Percentiles rank a stretch among this genome's conserved stretches.
Conservation (phyloP, 2,113 vertebrate genomes). For the Labeo catla region DNA sequence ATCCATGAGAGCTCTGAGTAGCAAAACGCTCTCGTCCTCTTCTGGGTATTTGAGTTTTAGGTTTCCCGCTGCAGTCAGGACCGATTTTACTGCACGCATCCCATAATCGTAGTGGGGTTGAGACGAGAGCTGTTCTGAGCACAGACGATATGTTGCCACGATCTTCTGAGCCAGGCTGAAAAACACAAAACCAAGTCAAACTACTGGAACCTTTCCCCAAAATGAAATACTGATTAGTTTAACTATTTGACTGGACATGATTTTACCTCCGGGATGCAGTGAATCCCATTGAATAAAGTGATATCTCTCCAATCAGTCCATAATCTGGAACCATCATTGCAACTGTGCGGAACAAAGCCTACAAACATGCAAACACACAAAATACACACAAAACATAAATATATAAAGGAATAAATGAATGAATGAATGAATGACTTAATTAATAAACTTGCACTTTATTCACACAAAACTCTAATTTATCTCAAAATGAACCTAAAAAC, state of each 20-base stretch:
- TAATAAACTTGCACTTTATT: no score
- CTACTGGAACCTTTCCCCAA: not conserved
- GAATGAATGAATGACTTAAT: no score
- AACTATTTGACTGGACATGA: not conserved
- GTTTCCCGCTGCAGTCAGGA: constrained; percentile 91
- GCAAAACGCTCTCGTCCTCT: constrained; percentile 84
- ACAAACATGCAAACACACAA: not conserved
- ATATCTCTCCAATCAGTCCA: constrained; percentile 92
- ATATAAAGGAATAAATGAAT: no score
- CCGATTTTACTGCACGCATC: constrained; percentile 94
- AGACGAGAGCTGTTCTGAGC: constrained; percentile 92
- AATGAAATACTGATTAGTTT: not conserved
- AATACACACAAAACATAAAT: not conserved
- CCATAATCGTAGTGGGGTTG: constrained; percentile 94
- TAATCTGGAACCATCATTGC: constrained; percentile 98
- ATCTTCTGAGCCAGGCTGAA: constrained; percentile 90
- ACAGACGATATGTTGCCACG: constrained; percentile 92
- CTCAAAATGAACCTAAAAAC: not conserved
- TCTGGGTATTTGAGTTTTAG: constrained; percentile 89
- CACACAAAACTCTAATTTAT: not conserved
- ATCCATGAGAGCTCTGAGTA: constrained; percentile 87
- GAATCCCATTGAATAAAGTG: constrained; percentile 95
- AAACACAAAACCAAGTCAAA: not conserved
- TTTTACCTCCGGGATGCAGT: constrained; percentile 88
- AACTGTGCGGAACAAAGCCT: constrained; percentile 92